Conservation (phyloP, 1,140 invertebrate species). For the Cotesia vestalis region DNA sequence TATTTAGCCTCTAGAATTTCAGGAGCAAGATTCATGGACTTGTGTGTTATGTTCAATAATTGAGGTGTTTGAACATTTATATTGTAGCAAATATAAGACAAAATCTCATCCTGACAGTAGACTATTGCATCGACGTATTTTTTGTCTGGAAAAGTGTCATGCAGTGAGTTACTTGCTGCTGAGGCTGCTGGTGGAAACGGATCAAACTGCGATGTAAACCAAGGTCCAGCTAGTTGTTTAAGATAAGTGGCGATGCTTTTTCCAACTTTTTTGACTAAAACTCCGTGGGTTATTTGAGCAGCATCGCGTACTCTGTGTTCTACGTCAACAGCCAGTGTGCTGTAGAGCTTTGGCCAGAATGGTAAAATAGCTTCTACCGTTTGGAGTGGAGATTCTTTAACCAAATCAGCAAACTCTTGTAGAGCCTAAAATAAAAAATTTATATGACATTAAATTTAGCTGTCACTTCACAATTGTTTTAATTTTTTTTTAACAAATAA, state of each 20-base stretch:
- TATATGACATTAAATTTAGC: no score
- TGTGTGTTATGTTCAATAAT: slow-evolving; percentile 54
- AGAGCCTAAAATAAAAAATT: slow-evolving; percentile 71
- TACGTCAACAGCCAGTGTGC: slow-evolving; percentile 75
- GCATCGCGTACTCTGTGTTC: slow-evolving; percentile 84
- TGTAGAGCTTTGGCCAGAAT: slow-evolving; percentile 82
- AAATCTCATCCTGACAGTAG: slow-evolving; percentile 81
- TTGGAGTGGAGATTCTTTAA: slow-evolving; percentile 70
- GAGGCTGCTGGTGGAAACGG: slow-evolving; percentile 81
- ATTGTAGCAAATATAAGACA: slow-evolving; percentile 77
- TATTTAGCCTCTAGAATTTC: slow-evolving; percentile 82
- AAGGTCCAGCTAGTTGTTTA: slow-evolving; percentile 77
- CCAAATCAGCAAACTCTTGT: slow-evolving; percentile 78
- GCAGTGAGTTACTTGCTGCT: slow-evolving; percentile 75
- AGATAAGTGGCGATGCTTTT: slow-evolving; percentile 80
- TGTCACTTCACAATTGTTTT: no score
- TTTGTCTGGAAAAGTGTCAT: slow-evolving; percentile 75
- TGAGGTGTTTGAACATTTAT: slow-evolving; percentile 74
- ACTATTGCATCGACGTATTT: slow-evolving; percentile 76
- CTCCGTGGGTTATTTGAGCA: slow-evolving; percentile 74
- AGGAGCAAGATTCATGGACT: slow-evolving; percentile 55
- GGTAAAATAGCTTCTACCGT: slow-evolving; percentile 74
- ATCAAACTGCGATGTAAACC: slow-evolving; percentile 84
- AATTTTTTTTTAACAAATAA: no score
- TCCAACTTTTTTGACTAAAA: slow-evolving; percentile 74